phyloP scores from a whole-genome alignment of 2,888 invertebrate genomes.

The Drosophila mettleri region DNA sequence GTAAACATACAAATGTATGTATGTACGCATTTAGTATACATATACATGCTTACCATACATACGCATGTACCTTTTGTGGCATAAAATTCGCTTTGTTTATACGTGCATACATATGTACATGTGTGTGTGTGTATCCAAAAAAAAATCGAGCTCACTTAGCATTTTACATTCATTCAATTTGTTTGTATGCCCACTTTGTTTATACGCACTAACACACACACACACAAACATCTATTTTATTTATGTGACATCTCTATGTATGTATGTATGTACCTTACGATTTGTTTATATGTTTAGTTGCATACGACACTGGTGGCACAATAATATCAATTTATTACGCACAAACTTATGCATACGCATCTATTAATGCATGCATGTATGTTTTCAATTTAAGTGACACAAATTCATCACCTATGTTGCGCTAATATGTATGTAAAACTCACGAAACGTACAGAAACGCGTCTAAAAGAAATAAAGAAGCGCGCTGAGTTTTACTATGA shows the following conservation, averaged over 20 bases:
- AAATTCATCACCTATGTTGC: constrained; percentile 14
- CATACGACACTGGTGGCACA: constrained; percentile 37
- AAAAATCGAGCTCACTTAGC: not conserved
- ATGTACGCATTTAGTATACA: not conserved
- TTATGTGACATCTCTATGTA: constrained; percentile 12
- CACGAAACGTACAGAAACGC: constrained; percentile 43
- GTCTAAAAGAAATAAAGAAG: constrained; percentile 45
- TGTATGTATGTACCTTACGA: constrained; percentile 35
- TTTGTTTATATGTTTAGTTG: constrained; percentile 47
- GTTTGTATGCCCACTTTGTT: constrained; percentile 26
- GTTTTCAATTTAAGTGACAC: constrained; percentile 19
- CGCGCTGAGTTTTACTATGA: constrained; percentile 50
- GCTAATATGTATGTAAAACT: constrained; percentile 22
- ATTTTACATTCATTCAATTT: constrained; percentile 18
- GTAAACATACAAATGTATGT: constrained; percentile 23
- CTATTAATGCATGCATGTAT: constrained; percentile 19
- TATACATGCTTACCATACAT: constrained; percentile 1
- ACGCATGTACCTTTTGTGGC: not conserved
- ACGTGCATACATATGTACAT: constrained; percentile 7
- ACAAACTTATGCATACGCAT: constrained; percentile 13
- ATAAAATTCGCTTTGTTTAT: constrained; percentile 31
- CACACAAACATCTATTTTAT: constrained; percentile 26
- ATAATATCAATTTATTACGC: constrained; percentile 37
- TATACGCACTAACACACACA: constrained; percentile 14
- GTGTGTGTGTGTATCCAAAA: not conserved